Base-by-base conservation (phyloP, 2,888 invertebrate species). In the Lepetodrilus schrolli region DNA sequence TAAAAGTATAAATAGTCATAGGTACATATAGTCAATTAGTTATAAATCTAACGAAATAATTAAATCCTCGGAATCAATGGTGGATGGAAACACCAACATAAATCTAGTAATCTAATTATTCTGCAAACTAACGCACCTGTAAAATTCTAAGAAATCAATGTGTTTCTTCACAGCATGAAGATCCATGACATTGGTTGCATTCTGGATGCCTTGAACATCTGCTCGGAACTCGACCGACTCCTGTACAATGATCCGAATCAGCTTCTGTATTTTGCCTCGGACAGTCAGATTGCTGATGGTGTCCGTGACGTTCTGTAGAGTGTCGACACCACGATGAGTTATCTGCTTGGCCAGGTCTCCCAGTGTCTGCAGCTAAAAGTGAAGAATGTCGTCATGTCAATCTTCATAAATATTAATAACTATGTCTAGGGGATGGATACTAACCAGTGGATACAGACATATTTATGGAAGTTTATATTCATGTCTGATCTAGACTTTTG, bases 71-170 rank as follows among this genome's bases (percentile, higher is more conserved):
- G 23, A 50, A 50, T 50, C 10, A 4, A 4, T 51, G 26, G 23
- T 23, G n/a, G n/a, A 2, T 2, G 30, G 4, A 23, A 51, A 51
- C n/a, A 51, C 4, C 10, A 26, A 26, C 1, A 1, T 3, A 26
- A 5, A 26, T 30, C 21, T 23, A 1, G 51, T 23, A 4, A 30
- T 7, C 21, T 10, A 5, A 51, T 7, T 26, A 10, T 23, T 13
- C 48, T 43, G 23, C 8, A 10, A 5, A 37, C 4, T 5, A 17
- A 48, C 51, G 7, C 74, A 85, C 85, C 85, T 83, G 70, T 81
- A 79, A 48, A 81, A 80, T 69, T 85, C 85, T n/a, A 76, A 71
- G 26, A 73, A 47, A 5, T 74, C 70, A 1, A 80, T 78, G 1
- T 71, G 34, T n/a, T 78, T 65, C 4, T 80, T 68, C 5, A 82